phyloP scores from a whole-genome alignment of 1,140 invertebrate genomes.

The Hyles euphorbiae region DNA sequence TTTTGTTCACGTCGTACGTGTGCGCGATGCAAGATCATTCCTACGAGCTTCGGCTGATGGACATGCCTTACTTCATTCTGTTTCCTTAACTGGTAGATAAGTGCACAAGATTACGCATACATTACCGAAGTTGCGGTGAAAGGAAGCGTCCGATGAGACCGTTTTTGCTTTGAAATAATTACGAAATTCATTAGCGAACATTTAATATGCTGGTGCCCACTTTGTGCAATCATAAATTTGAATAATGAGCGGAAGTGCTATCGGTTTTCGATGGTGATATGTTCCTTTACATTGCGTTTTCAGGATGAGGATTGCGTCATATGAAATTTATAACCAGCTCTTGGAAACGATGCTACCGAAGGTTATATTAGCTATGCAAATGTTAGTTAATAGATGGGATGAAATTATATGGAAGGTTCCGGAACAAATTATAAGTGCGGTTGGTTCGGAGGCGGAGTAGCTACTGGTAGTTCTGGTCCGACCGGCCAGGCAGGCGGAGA shows the following conservation, averaged over 20 bases:
- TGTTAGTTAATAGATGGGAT: constrained; percentile 9
- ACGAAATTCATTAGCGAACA: constrained; percentile 21
- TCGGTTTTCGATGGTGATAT: constrained; percentile 2
- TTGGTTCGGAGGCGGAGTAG: constrained; percentile 14
- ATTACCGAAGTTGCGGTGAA: constrained; percentile 12
- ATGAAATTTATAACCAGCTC: neutral
- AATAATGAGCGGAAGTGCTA: constrained; percentile 25
- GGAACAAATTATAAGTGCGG: constrained; percentile 26
- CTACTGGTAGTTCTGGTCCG: constrained; percentile 14
- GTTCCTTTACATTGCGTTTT: constrained; percentile 8
- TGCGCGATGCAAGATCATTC: constrained; percentile 19
- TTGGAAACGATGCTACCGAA: neutral
- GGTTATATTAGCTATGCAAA: constrained; percentile 14
- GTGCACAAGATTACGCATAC: constrained; percentile 8
- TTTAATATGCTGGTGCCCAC: constrained; percentile 24
- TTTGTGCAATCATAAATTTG: constrained; percentile 14
- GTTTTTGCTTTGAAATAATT: constrained; percentile 21
- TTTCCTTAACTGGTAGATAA: constrained; percentile 12
- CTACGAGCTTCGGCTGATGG: constrained; percentile 7
- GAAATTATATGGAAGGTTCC: constrained; percentile 10
- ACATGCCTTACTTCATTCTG: constrained; percentile 24
- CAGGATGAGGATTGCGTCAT: constrained; percentile 12
- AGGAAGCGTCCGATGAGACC: constrained; percentile 14
- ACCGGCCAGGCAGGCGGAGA: constrained; percentile 18
- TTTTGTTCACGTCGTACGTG: constrained; percentile 2